Evolutionary conservation across 2,113 vertebrate genomes (phyloP), one percentile per base, ranked within the genome.

Genomic region (Aplodontia rufa): DNA sequence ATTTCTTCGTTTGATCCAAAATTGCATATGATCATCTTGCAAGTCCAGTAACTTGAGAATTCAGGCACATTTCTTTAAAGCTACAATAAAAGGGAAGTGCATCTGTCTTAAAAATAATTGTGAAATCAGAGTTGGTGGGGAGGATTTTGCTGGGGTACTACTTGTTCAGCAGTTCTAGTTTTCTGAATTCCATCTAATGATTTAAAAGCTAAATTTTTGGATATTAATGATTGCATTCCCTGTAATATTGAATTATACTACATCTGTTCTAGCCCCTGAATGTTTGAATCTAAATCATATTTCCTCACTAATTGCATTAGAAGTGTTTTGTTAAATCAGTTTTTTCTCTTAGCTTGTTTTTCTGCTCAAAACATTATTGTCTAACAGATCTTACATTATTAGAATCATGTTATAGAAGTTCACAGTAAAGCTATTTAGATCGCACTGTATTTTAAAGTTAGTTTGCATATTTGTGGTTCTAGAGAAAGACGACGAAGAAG

Each of bases 401-500:
- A 72, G 47, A 88, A 37, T n/a, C 53, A 51, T 84, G 20, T 42
- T 78, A 24, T 60, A 1, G 10, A n/a, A 55, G n/a, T n/a, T 79
- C 17, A 20, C 69, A 1, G 8, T 79, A 62, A 62, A 75, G 68
- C 64, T 82, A 26, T 16, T 60, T 47, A 84, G 83, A 89, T 81
- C 72, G 81, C 69, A 55, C 64, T 95, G 83, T 80, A 95, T 93
- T 94, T 95, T 95, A 97, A 96, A 94, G 40, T 82, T 90, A 82
- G 79, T 78, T 66, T 84, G 26, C 91, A 40, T 64, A 35, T 74
- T 40, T 90, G 42, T 97, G 71, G 69, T 93, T 93, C 66, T 96
- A 99, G 98, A 42, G 99, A 99, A 7, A 98, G 97, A 72, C 99
- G 99, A 72, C 99, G 99, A 84, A 95, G 99, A 82, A 97, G 99